These are phyloP conservation scores for Nothocercus julius DNA, from an alignment of 2,113 vertebrate genomes.

Conservation along the genomic window DNA sequence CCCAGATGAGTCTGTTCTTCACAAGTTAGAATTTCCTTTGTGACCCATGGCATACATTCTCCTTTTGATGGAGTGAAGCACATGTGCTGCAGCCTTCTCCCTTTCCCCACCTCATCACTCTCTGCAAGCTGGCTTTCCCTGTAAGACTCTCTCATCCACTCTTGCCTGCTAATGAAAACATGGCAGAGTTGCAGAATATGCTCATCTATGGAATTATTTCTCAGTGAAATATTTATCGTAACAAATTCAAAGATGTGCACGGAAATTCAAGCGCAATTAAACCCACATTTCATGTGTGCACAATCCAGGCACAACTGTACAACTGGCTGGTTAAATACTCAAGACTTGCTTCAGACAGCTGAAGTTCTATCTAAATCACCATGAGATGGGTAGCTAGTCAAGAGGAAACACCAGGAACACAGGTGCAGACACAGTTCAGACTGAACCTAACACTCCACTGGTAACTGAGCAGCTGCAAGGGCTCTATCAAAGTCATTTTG, in stretches of 20 bases:
- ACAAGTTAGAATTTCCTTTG: not conserved
- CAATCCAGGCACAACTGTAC: not conserved
- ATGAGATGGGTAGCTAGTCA: accelerated
- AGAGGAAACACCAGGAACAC: not conserved
- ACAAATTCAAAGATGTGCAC: not conserved
- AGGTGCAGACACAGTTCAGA: not conserved
- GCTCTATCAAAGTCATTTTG: not conserved
- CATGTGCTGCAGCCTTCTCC: not conserved
- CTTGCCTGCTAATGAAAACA: not conserved
- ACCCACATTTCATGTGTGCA: not conserved
- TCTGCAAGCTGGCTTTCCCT: not conserved
- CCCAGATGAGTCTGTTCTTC: not conserved
- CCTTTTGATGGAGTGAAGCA: not conserved
- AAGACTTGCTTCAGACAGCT: not conserved
- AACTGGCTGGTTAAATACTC: not conserved
- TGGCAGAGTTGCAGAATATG: not conserved
- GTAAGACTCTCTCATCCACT: not conserved
- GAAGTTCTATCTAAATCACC: not conserved
- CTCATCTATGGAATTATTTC: no score
- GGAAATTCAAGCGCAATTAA: not conserved
- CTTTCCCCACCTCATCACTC: not conserved
- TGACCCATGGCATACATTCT: not conserved
- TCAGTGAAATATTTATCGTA: not conserved
- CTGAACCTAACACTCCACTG: not conserved
- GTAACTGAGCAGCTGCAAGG: not conserved